Conservation (phyloP, 2,113 vertebrate species). For the Syngnathus floridae region DNA sequence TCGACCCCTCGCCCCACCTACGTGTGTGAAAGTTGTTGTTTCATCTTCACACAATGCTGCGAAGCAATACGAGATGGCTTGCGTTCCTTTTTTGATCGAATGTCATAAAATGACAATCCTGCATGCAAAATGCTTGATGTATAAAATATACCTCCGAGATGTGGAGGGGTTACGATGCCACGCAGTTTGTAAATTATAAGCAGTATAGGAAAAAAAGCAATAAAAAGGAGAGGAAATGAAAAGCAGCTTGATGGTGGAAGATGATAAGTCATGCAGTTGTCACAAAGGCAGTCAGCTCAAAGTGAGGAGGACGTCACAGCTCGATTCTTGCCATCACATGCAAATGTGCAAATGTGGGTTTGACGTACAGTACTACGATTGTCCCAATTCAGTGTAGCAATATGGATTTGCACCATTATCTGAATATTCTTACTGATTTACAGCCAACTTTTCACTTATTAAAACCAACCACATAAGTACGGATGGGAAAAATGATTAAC, state of each 20-base stretch:
- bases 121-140: background rate
- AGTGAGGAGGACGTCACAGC: constrained; percentile 8
- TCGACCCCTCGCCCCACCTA: constrained; percentile 33
- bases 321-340: constrained; percentile 5
- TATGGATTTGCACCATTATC: background rate
- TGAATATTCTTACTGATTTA: background rate
- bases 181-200: constrained; percentile 12
- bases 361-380: background rate
- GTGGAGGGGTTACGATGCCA: constrained; percentile 32
- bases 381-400: background rate
- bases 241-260: constrained; percentile 43
- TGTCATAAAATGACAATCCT: background rate
- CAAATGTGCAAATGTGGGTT: constrained; percentile 8
- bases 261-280: constrained; percentile 42
- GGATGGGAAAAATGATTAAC: no score
- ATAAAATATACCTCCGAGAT: background rate
- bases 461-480: background rate
- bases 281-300: constrained; percentile 49
- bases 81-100: background rate
- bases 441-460: background rate
- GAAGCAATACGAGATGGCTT: background rate
- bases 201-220: constrained; percentile 38
- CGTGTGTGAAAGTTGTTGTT: constrained; percentile 45
- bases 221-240: constrained; percentile 65
- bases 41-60: constrained; percentile 1